Percentiles rank a stretch among this genome's conserved stretches.
These are phyloP conservation scores for Zygothrica quintamaculata DNA, from an alignment of 2,888 invertebrate species.

Conservation along the genomic window DNA sequence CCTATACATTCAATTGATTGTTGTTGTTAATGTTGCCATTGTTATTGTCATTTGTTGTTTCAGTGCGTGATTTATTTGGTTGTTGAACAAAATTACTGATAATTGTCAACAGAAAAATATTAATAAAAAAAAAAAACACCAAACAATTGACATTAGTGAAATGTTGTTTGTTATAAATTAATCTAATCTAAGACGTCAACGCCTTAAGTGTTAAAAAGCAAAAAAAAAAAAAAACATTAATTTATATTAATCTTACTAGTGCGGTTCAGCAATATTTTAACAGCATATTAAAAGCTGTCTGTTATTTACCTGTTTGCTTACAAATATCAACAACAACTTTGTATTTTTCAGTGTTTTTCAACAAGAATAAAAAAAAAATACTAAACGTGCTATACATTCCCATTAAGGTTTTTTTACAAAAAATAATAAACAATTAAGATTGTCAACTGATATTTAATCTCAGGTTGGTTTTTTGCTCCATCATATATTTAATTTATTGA, in stretches of 20 bases:
- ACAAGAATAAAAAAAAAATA: conserved; percentile 15
- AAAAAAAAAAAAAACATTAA: conserved; percentile 47
- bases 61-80: conserved; percentile 61
- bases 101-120: conserved; percentile 28
- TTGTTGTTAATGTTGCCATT: conserved; percentile 19
- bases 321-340: conserved; percentile 11
- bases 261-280: conserved; percentile 19
- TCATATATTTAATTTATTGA: conserved; percentile 30
- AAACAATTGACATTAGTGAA: conserved; percentile 37
- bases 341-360: conserved; percentile 15
- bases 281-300: conserved; percentile 38
- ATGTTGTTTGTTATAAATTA: conserved; percentile 51
- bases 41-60: conserved; percentile 30
- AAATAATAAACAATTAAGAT: conserved; percentile 31
- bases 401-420: conserved; percentile 30
- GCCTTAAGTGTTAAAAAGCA: conserved; percentile 44
- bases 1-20: conserved; percentile 48
- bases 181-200: conserved; percentile 64
- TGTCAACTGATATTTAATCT: conserved; percentile 54
- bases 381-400: conserved; percentile 31
- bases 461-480: conserved; percentile 47
- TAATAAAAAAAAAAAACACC: conserved; percentile 1
- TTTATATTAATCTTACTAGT: conserved; percentile 62
- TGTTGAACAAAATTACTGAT: conserved; percentile 61
- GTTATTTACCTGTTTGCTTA: no score